phyloP scores from a whole-genome alignment of 2,888 invertebrate genomes.

The Orthonevra nobilis region DNA sequence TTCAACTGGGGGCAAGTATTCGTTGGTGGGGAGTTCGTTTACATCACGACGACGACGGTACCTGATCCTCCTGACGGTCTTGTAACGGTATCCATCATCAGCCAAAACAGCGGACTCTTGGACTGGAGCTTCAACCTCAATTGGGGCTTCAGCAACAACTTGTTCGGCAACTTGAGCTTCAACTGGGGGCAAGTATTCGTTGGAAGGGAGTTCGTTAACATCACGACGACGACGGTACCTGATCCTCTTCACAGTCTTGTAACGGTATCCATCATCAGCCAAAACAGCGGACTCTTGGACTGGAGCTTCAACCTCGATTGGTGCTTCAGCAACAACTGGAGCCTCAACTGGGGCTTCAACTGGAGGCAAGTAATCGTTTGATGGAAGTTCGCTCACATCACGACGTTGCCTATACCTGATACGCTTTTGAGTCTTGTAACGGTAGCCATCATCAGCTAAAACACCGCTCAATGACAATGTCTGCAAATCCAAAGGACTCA shows the following conservation, averaged over 20 bases:
- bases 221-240: constrained; percentile 70
- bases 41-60: constrained; percentile 73
- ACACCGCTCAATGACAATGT: constrained; percentile 39
- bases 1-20: constrained; percentile 72
- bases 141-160: constrained; percentile 42
- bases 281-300: constrained; percentile 12
- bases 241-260: constrained; percentile 69
- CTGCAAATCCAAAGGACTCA: constrained; percentile 48
- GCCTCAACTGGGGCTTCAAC: constrained; percentile 18
- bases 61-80: constrained; percentile 72
- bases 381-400: constrained; percentile 61
- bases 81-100: constrained; percentile 78
- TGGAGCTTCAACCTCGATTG: constrained; percentile 1
- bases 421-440: constrained; percentile 59
- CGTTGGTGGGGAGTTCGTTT: constrained; percentile 72
- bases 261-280: constrained; percentile 71
- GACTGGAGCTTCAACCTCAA: constrained; percentile 25
- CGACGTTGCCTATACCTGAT: constrained; percentile 62
- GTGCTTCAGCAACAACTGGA: constrained; percentile 28
- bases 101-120: constrained; percentile 60
- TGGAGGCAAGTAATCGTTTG: constrained; percentile 63
- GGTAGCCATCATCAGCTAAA: constrained; percentile 68
- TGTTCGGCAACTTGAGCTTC: constrained; percentile 16
- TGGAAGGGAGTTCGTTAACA: constrained; percentile 62
- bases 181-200: constrained; percentile 47